A percentile compares a stretch with the other conserved stretches of the same genome.
phyloP scores from a whole-genome alignment of 2,888 invertebrate species.

The Drosophila differens region DNA sequence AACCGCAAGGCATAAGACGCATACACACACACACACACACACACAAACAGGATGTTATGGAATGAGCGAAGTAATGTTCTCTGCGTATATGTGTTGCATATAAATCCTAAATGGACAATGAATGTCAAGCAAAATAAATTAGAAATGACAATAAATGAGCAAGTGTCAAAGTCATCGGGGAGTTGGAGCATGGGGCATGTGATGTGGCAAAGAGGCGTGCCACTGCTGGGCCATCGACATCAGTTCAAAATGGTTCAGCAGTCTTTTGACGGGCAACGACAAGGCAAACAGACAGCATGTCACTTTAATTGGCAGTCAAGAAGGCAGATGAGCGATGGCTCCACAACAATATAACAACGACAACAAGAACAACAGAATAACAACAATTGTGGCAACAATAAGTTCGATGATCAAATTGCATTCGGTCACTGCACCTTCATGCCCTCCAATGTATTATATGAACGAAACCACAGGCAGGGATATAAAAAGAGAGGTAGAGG shows the following conservation, averaged over 20 bases:
- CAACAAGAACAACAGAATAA: constrained; percentile 6
- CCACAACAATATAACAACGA: constrained; percentile 16
- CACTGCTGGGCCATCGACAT: constrained; percentile 14
- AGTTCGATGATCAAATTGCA: constrained; percentile 43
- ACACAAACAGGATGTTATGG: constrained; percentile 42
- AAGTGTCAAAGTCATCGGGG: constrained; percentile 55
- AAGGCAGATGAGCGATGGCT: constrained; percentile 43
- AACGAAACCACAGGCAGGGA: neutral
- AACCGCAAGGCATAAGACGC: constrained; percentile 44
- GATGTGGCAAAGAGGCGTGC: constrained; percentile 3
- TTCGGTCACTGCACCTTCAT: constrained; percentile 11
- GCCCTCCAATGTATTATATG: constrained; percentile 11
- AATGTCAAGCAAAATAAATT: constrained; percentile 78
- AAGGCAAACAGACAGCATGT: constrained; percentile 65
- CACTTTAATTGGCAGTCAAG: constrained; percentile 70
- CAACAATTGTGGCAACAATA: constrained; percentile 6
- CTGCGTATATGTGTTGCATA: constrained; percentile 58
- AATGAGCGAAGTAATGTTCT: constrained; percentile 34
- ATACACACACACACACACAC: constrained; percentile 5
- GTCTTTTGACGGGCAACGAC: constrained; percentile 64
- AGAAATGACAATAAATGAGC: constrained; percentile 80
- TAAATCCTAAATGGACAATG: constrained; percentile 80
- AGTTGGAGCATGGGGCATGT: constrained; percentile 3
- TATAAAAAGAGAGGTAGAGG: neutral
- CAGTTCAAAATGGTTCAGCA: constrained; percentile 37